Conservation (phyloP, 2,888 invertebrate genomes). For the Smittia sp. region DNA sequence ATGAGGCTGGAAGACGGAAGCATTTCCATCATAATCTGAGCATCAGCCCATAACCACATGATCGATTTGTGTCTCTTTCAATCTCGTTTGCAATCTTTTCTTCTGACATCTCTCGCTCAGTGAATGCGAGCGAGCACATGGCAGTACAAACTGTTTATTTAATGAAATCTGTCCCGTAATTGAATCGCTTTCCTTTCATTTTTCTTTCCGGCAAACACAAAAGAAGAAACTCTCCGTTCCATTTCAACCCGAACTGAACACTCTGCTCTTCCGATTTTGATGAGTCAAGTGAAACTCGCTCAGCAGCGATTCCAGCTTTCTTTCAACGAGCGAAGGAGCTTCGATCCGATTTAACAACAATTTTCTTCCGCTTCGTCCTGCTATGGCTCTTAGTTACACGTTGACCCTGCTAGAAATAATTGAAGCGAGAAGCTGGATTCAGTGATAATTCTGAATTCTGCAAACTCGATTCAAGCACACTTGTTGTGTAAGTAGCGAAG, state of each 20-base stretch:
- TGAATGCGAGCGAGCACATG: not conserved
- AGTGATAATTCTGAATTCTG: too few relatives aligned
- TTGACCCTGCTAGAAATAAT: too few relatives aligned
- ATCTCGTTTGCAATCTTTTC: not conserved
- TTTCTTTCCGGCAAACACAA: not conserved
- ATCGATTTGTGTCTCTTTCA: constrained; percentile 36
- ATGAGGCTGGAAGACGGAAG: not conserved
- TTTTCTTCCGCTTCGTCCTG: too few relatives aligned
- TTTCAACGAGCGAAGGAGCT: too few relatives aligned
- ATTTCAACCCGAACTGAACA: not conserved
- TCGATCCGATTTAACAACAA: too few relatives aligned
- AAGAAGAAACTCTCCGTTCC: not conserved
- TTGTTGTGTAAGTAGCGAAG: too few relatives aligned
- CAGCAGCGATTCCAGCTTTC: too few relatives aligned
- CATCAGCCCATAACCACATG: constrained; percentile 21
- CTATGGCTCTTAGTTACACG: too few relatives aligned
- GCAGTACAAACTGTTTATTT: constrained; percentile 29
- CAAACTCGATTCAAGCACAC: too few relatives aligned
- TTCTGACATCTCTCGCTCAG: not conserved
- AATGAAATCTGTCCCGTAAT: constrained; percentile 33
- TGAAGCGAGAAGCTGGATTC: too few relatives aligned
- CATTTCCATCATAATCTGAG: constrained; percentile 31
- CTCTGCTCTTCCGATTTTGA: not conserved
- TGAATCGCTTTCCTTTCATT: constrained; percentile 24
- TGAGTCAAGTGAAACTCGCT: not conserved